Evolutionary conservation across 1,140 invertebrate genomes (phyloP), one percentile per base, ranked within the genome.

Genomic region (Cephus cinctus): DNA sequence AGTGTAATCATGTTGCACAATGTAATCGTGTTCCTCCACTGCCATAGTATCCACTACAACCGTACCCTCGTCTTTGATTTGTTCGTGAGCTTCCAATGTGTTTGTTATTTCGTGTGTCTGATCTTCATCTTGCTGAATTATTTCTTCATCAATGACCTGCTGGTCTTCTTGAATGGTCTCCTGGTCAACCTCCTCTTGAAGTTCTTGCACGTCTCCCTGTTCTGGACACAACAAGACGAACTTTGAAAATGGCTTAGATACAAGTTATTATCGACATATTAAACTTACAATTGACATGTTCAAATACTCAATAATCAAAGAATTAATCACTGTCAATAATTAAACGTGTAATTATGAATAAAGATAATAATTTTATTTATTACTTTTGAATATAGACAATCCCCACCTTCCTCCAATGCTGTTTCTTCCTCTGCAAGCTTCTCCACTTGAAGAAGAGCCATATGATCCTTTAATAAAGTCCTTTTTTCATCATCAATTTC

Each of bases 381-480:
- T 50, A 54, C 42, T n/a, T n/a, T n/a, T n/a, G n/a, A n/a, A 36
- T 6, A 36, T 14, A 8, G 14, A 15, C 50, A 20, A 35, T 50
- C 8, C 36, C 32, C 45, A 51, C 41, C 47, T 36, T 47, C 34
- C 12, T 43, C 11, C 0, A 57, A 19, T 60, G 52, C 19, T 57
- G 39, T 6, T 30, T 55, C 34, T 25, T 64, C 36, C 21, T 70
- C 54, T 1, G 32, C 23, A 11, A 72, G 51, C 46, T 75, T 73
- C 45, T 68, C 48, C 11, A 63, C 57, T 53, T 71, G 54, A 6
- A 75, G 52, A 4, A 75, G 52, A 1, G 65, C 63, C 35, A 74
- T 54, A 40, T 75, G 59, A 44, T 71, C 65, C 49, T 76, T 76
- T 4, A 74, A 20, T 12, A 74, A 45, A 1, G 56, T 50, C 1